These are phyloP conservation scores for Lacerta viridis DNA, from an alignment of 2,797 vertebrate genomes.

Conservation along the genomic window DNA sequence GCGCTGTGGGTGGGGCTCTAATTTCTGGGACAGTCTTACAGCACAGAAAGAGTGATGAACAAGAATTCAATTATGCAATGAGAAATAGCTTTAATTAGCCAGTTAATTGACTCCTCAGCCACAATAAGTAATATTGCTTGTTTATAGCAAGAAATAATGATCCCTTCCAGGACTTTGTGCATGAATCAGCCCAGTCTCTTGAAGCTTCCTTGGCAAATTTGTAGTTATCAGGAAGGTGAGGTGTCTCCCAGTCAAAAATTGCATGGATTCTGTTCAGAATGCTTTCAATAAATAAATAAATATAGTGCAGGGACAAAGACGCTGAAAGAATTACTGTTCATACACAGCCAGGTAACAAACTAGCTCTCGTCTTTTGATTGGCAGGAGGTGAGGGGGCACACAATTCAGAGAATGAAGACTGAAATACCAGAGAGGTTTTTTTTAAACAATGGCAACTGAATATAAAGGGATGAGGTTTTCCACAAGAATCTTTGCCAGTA, in stretches of 20 bases:
- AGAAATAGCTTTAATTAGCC: slow-evolving; percentile 76
- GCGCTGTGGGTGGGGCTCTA: slow-evolving; percentile 18
- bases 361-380: neutral
- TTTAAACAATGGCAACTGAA: neutral
- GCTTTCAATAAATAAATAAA: neutral
- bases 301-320: neutral
- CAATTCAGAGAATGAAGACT: neutral
- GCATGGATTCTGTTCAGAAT: neutral
- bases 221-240: slow-evolving; percentile 1
- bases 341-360: neutral
- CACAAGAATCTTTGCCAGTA: neutral
- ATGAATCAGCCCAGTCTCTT: slow-evolving; percentile 27
- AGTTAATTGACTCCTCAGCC: slow-evolving; percentile 70
- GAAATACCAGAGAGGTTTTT: neutral
- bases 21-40: slow-evolving; percentile 59
- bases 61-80: slow-evolving; percentile 75
- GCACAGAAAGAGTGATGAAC: slow-evolving; percentile 56
- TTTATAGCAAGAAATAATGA: slow-evolving; percentile 59
- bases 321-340: neutral
- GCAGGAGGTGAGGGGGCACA: no score
- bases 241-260: neutral
- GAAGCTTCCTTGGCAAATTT: neutral
- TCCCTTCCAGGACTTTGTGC: slow-evolving; percentile 50
- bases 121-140: slow-evolving; percentile 67
- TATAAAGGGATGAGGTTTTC: neutral